These are phyloP conservation scores for Mythimna loreyi DNA, from an alignment of 2,888 invertebrate genomes.

Conservation along the genomic window DNA sequence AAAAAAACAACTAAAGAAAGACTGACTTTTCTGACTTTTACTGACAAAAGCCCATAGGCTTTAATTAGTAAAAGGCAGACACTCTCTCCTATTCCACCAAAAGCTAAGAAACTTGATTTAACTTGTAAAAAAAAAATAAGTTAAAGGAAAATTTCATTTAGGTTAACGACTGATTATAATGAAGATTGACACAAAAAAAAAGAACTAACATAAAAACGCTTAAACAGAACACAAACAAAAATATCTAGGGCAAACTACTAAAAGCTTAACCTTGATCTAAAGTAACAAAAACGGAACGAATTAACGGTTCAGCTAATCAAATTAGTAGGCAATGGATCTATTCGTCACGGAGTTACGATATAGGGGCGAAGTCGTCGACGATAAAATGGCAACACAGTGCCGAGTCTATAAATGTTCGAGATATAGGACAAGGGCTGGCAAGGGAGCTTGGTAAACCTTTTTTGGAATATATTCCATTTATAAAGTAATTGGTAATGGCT, in stretches of 20 bases:
- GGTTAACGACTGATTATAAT: no score
- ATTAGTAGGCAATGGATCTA: conserved; percentile 59
- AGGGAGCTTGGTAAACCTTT: background rate
- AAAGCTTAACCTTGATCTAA: conserved; percentile 37
- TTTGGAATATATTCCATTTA: no score
- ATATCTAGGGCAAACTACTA: conserved; percentile 29
- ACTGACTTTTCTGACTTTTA: no score
- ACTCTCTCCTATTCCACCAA: no score
- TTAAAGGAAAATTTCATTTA: no score
- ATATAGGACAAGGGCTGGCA: conserved; percentile 55
- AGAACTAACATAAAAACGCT: background rate
- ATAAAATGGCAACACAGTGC: conserved; percentile 58
- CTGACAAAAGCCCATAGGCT: no score
- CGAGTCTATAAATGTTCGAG: conserved; percentile 55
- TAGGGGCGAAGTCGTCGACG: conserved; percentile 41
- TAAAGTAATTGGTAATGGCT: no score
- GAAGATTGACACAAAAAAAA: background rate
- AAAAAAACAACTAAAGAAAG: no score
- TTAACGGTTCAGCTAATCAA: conserved; percentile 60
- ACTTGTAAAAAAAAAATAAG: no score
- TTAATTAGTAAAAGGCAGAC: no score
- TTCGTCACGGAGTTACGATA: conserved; percentile 56
- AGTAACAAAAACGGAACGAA: conserved; percentile 35
- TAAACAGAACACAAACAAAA: conserved; percentile 31
- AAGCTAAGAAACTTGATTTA: no score